Evolutionary conservation across 1,140 invertebrate species (phyloP), one percentile per base, ranked within the genome.

Genomic region (Lepidurus couesii): DNA sequence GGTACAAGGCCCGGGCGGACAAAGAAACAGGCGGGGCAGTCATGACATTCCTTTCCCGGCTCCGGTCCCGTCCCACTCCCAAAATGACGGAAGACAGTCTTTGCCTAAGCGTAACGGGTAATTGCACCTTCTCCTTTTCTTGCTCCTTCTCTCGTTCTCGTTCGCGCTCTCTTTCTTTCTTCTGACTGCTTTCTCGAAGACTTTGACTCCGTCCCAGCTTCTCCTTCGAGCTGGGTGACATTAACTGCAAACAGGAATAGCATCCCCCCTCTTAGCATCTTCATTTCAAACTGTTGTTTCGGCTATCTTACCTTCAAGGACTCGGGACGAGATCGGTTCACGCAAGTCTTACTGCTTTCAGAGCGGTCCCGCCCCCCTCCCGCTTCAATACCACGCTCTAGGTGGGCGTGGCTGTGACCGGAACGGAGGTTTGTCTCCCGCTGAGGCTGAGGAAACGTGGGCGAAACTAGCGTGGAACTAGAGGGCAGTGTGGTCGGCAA

Each of bases 81-180:
- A 87, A 80, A 0, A 65, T 65, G 53, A 86, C 83, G 75, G 82
- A 84, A 42, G 82, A 85, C 10, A 87, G 80, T 75, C 86, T 83
- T 77, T 86, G 85, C 75, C 80, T 82, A n/a, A 83, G 34, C 16
- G 80, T 76, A 74, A 77, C 77, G 1, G 43, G 78, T 24, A 75
- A 73, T 43, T 78, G 73, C 10, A 26, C 47, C 26, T 73, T 21
- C 16, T 53, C 16, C 11, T 77, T n/a, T 77, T 53, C 21, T 77
- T 81, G 42, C 75, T 79, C n/a, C 42, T 74, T 73, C 78, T 43
- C 10, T 75, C 75, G 34, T 79, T 82, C n/a, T 81, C 78, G 44
- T 78, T 81, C 73, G 53, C 78, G 44, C 75, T 75, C 21, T 80
- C 26, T 43, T 78, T 74, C 73, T 79, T 79, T 45, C 74, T 73